Conservation (phyloP, 2,113 vertebrate genomes). For the Hypocryptadius cinnamomeus region DNA sequence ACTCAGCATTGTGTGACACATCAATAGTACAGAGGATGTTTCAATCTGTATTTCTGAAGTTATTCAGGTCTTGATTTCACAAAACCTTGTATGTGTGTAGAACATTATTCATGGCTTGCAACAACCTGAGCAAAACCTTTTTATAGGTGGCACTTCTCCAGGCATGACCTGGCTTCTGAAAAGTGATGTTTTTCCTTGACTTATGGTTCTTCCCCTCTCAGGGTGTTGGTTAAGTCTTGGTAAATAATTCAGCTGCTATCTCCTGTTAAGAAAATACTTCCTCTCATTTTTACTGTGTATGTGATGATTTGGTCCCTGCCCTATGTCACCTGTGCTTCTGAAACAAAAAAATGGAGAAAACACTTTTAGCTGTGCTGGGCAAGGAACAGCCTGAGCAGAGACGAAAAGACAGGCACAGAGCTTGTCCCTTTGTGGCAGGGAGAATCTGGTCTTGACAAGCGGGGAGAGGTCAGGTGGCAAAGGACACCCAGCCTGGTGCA, state of each 20-base stretch:
- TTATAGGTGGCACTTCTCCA: neutral
- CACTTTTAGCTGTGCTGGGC: neutral
- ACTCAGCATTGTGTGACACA: neutral
- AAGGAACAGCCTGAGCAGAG: neutral
- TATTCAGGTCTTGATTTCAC: neutral
- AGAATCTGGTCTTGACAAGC: neutral
- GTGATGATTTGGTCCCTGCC: neutral
- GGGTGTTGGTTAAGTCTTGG: neutral
- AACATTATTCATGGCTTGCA: neutral
- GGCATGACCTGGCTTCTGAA: neutral
- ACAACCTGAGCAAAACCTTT: neutral
- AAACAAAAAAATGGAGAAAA: neutral
- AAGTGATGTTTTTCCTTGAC: neutral
- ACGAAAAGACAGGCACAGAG: neutral
- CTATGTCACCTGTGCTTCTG: neutral
- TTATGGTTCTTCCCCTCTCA: neutral
- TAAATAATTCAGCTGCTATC: neutral
- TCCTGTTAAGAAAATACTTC: neutral
- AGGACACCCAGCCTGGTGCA: neutral
- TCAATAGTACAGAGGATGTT: neutral
- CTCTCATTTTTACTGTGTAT: neutral
- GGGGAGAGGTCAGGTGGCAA: neutral
- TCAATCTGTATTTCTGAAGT: neutral
- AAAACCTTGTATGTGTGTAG: neutral
- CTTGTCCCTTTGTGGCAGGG: neutral